Percentiles rank a stretch among this genome's conserved stretches.
These are phyloP conservation scores for Gymnothorax javanicus DNA, from an alignment of 2,797 vertebrate genomes.

Conservation along the genomic window DNA sequence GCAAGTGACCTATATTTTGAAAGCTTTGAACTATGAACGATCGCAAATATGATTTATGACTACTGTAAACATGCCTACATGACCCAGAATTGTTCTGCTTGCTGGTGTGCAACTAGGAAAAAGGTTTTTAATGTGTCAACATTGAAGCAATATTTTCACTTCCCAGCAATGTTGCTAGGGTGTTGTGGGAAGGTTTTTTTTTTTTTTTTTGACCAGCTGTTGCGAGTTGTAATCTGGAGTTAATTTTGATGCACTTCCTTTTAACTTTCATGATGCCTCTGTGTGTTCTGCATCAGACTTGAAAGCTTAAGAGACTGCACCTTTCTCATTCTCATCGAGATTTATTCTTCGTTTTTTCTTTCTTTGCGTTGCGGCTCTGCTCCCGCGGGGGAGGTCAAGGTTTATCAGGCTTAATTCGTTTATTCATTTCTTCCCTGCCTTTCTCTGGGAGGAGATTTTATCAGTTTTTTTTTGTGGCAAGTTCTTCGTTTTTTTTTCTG, in stretches of 20 bases:
- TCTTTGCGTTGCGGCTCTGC: constrained; percentile 54
- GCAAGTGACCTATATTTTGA: too few relatives aligned
- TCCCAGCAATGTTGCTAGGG: not conserved
- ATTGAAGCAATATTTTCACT: not conserved
- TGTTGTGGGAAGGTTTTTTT: not conserved
- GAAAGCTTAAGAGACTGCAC: not conserved
- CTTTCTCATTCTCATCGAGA: constrained; percentile 40
- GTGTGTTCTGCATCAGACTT: not conserved
- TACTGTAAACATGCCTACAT: too few relatives aligned
- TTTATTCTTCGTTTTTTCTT: constrained; percentile 25
- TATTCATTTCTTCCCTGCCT: constrained; percentile 60
- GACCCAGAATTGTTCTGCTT: too few relatives aligned
- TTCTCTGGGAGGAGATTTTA: constrained; percentile 55
- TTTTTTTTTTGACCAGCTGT: not conserved
- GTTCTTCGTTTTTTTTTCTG: constrained; percentile 27
- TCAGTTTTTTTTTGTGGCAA: constrained; percentile 47
- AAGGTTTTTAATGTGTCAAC: not conserved
- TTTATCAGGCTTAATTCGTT: constrained; percentile 69
- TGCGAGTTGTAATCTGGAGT: not conserved
- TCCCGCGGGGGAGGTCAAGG: constrained; percentile 58
- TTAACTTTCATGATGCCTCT: not conserved
- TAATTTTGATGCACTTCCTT: not conserved
- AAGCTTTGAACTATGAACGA: too few relatives aligned
- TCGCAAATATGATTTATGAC: too few relatives aligned
- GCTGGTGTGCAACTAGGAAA: too few relatives aligned